Conservation (phyloP, 2,113 vertebrate species). For the Lethenteron reissneri region DNA sequence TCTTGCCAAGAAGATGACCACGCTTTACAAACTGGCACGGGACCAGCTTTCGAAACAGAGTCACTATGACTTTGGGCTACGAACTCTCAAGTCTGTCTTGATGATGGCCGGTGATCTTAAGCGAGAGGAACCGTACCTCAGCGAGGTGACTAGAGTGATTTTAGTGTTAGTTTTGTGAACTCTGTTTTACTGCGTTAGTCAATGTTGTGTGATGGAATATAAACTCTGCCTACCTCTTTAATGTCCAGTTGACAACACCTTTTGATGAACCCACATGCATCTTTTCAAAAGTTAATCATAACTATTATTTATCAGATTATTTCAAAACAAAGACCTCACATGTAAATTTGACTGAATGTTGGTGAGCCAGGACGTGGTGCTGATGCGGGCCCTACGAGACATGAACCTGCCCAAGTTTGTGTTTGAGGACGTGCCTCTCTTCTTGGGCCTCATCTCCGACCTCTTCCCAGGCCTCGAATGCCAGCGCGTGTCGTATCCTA, state of each 20-base stretch:
- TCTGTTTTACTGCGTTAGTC: too few species aligned
- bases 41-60: slow-evolving; percentile 89
- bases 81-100: slow-evolving; percentile 76
- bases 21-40: slow-evolving; percentile 67
- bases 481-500: slow-evolving; percentile 60
- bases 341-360: neutral
- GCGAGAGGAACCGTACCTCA: slow-evolving; percentile 51
- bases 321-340: neutral
- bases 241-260: too few species aligned
- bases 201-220: too few species aligned
- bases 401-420: slow-evolving; percentile 96
- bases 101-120: slow-evolving; percentile 92
- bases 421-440: slow-evolving; percentile 81
- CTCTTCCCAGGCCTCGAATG: slow-evolving; percentile 79
- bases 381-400: slow-evolving; percentile 82
- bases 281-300: neutral
- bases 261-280: neutral
- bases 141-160: slow-evolving; percentile 33
- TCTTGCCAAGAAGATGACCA: slow-evolving; percentile 94
- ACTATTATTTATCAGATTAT: neutral
- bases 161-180: too few species aligned
- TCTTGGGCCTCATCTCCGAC: slow-evolving; percentile 72
- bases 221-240: too few species aligned
- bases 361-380: slow-evolving; percentile 48
- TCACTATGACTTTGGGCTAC: slow-evolving; percentile 85